Evolutionary conservation across 2,797 vertebrate species (phyloP).

Genomic region (Myotis myotis): DNA sequence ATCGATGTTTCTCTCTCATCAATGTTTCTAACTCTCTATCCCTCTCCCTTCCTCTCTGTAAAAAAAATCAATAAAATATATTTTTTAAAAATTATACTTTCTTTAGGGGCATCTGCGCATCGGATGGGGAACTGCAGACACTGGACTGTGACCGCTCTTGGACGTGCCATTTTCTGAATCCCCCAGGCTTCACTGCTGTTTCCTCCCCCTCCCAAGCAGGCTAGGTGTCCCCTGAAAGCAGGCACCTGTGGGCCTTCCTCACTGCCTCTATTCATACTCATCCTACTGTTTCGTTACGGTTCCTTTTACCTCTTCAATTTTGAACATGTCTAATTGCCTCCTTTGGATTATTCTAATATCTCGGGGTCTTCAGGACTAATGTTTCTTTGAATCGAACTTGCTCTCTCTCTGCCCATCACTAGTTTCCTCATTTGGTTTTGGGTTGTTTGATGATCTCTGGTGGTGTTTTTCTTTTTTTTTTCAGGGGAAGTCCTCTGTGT

Average conservation of each 20-base stretch:
- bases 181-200: neutral
- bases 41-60: no score
- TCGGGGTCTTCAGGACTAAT: conserved; percentile 53
- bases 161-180: neutral
- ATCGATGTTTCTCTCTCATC: no score
- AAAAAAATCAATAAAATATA: no score
- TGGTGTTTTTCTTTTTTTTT: neutral
- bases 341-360: conserved; percentile 68
- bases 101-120: neutral
- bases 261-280: neutral
- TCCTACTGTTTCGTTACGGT: neutral
- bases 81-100: no score
- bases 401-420: conserved; percentile 26
- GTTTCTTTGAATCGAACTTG: conserved; percentile 61
- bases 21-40: no score
- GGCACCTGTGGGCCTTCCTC: neutral
- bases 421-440: neutral
- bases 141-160: neutral
- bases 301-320: conserved; percentile 21
- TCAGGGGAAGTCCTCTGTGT: neutral
- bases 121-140: neutral
- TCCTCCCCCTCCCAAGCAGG: neutral
- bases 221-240: neutral
- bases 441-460: neutral
- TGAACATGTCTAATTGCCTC: conserved; percentile 66